These are phyloP conservation scores for Centropus bengalensis DNA, from an alignment of 2,113 vertebrate species.

Conservation along the genomic window DNA sequence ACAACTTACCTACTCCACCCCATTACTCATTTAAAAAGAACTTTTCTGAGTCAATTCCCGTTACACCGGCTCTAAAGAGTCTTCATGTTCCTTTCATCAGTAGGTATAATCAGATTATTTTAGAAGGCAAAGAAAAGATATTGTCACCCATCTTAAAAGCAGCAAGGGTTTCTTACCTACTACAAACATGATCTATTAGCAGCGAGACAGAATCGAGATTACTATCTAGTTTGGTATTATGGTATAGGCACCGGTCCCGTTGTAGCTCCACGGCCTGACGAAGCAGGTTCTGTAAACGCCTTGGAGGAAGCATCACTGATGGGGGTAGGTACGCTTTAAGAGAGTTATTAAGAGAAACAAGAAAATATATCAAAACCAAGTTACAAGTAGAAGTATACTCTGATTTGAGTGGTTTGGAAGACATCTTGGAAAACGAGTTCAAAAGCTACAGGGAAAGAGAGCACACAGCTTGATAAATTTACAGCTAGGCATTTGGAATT, in stretches of 20 bases:
- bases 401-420: background rate
- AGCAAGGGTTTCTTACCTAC: constrained; percentile 83
- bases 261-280: constrained; percentile 96
- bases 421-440: background rate
- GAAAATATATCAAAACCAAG: background rate
- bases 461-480: background rate
- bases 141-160: background rate
- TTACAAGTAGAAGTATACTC: background rate
- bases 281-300: constrained; percentile 91
- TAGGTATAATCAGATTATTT: background rate
- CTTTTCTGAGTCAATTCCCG: background rate
- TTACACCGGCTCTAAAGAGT: background rate
- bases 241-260: constrained; percentile 95
- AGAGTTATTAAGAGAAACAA: constrained; percentile 14
- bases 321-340: constrained; percentile 91
- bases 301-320: constrained; percentile 96
- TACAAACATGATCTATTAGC: constrained; percentile 95
- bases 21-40: rapidly evolving
- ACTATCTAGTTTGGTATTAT: constrained; percentile 94
- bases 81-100: background rate
- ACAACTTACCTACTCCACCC: background rate
- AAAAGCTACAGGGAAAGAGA: background rate
- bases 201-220: constrained; percentile 93
- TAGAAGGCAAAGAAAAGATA: background rate
- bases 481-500: background rate